phyloP scores from a whole-genome alignment of 2,888 invertebrate genomes.

The Ptychoptera albimana region DNA sequence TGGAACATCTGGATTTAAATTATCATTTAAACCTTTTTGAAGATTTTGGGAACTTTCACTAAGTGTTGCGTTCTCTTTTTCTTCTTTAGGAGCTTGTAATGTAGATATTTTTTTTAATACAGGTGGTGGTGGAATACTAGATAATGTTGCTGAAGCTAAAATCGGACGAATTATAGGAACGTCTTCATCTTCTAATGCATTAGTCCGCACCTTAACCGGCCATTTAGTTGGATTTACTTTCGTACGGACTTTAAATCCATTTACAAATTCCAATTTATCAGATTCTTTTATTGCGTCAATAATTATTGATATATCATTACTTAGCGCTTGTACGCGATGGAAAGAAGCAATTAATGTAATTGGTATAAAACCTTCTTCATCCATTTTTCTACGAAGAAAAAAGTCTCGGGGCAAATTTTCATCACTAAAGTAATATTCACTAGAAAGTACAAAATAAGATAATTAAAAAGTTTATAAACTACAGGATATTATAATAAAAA shows the following conservation, averaged over 20 bases:
- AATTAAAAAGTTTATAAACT: slow-evolving; percentile 2
- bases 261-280: slow-evolving; percentile 64
- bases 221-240: slow-evolving; percentile 69
- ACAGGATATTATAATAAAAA: slow-evolving; percentile 4
- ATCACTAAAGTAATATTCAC: slow-evolving; percentile 97
- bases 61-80: neutral
- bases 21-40: slow-evolving; percentile 27
- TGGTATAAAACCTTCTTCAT: slow-evolving; percentile 81
- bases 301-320: slow-evolving; percentile 68
- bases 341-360: slow-evolving; percentile 90
- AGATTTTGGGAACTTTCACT: neutral
- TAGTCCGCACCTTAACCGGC: slow-evolving; percentile 46
- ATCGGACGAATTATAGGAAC: slow-evolving; percentile 11
- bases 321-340: slow-evolving; percentile 79
- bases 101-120: slow-evolving; percentile 40
- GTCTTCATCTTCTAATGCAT: slow-evolving; percentile 12
- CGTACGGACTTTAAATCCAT: slow-evolving; percentile 68
- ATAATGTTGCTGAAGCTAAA: slow-evolving; percentile 41
- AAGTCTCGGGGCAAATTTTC: slow-evolving; percentile 92
- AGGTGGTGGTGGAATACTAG: slow-evolving; percentile 56
- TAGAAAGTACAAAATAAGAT: slow-evolving; percentile 32
- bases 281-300: slow-evolving; percentile 75
- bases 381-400: slow-evolving; percentile 95
- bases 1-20: slow-evolving; percentile 70
- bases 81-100: neutral